Percentiles rank a stretch among this genome's conserved stretches.
Evolutionary conservation across 2,888 invertebrate species (phyloP).

Genomic region (Sminthurides aquaticus): DNA sequence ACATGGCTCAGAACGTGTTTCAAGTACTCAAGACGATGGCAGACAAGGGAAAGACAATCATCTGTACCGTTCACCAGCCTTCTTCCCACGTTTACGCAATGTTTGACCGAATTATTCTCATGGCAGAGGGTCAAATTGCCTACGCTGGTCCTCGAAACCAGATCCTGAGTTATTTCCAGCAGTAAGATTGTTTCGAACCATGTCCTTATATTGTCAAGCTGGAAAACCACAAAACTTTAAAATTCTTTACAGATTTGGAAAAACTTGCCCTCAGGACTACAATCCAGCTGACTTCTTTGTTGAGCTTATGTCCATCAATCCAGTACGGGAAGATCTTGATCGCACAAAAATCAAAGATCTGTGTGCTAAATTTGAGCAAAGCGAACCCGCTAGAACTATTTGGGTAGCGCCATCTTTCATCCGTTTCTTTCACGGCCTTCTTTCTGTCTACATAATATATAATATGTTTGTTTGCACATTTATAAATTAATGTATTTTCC

Average conservation of each 20-base stretch:
- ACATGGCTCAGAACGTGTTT: conserved; percentile 73
- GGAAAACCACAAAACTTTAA: not conserved
- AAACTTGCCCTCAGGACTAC: conserved; percentile 77
- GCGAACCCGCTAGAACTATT: not conserved
- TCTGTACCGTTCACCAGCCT: conserved; percentile 92
- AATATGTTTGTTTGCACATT: too few species aligned
- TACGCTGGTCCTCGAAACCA: conserved; percentile 38
- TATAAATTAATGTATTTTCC: not conserved
- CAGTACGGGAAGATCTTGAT: conserved; percentile 85
- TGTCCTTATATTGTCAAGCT: conserved; percentile 17
- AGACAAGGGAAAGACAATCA: conserved; percentile 74
- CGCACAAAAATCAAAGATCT: conserved; percentile 76
- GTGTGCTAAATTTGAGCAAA: conserved; percentile 14
- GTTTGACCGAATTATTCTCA: conserved; percentile 78
- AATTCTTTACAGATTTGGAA: conserved; percentile 44
- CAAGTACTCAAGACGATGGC: conserved; percentile 52
- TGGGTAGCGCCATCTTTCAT: too few species aligned
- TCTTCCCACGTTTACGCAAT: conserved; percentile 82
- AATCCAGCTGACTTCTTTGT: conserved; percentile 92
- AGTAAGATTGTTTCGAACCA: conserved; percentile 11
- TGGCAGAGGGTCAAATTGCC: conserved; percentile 86
- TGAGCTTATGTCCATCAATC: conserved; percentile 75
- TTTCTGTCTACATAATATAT: too few species aligned
- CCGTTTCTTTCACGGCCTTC: too few species aligned
- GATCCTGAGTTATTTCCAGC: not conserved